A percentile compares a stretch with the other conserved stretches of the same genome.
Conservation (phyloP, 2,797 vertebrate species). For the Gymnopithys bicolor region DNA sequence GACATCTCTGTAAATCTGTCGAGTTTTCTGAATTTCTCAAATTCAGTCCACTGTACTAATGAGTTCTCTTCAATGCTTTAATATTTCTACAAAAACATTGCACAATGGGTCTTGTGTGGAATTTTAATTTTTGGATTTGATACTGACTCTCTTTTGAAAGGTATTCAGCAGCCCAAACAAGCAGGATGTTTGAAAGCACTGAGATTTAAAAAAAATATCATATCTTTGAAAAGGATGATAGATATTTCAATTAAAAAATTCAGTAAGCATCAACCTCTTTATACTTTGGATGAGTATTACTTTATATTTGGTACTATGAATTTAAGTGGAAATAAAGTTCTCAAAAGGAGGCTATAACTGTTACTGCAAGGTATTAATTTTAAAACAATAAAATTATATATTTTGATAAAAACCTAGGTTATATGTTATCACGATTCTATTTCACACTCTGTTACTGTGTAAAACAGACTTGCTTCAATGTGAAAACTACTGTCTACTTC, state of each 20-base stretch:
- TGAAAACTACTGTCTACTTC: constrained; percentile 1
- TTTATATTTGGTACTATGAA: not conserved
- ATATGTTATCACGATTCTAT: not conserved
- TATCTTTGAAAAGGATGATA: not conserved
- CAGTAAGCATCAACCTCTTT: not conserved
- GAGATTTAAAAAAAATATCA: not conserved
- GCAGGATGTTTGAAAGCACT: not conserved
- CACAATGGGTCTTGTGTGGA: not conserved
- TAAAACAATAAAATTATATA: not conserved
- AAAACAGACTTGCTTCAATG: not conserved
- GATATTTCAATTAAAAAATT: not conserved
- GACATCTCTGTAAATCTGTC: not conserved
- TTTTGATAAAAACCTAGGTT: constrained; percentile 7
- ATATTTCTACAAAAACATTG: not conserved
- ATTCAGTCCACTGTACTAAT: not conserved
- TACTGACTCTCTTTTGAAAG: not conserved
- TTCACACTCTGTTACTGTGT: not conserved
- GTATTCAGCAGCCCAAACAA: not conserved
- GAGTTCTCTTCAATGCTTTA: not conserved
- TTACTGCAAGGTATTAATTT: not conserved
- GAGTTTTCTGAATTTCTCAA: not conserved
- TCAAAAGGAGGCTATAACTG: not conserved
- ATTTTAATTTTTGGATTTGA: not conserved
- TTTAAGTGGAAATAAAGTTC: constrained; percentile 35
- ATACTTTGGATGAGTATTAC: not conserved